Conservation (phyloP, 2,888 invertebrate species). For the Plagodis dolabraria region DNA sequence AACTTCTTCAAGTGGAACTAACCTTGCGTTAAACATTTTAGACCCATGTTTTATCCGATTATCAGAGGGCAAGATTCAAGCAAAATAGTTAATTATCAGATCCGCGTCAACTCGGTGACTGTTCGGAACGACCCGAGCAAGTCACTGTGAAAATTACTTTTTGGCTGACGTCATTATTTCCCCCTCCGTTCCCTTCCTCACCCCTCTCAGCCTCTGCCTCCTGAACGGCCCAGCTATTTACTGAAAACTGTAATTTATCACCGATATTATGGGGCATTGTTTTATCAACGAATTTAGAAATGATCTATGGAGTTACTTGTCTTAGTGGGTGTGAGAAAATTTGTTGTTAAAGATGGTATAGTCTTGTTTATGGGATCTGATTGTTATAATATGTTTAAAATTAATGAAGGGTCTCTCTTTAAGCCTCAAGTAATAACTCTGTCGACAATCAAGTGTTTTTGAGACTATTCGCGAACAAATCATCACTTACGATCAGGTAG, state of each 20-base stretch:
- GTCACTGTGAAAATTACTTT: slow-evolving; percentile 71
- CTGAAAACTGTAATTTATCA: slow-evolving; percentile 68
- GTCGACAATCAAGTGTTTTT: no score
- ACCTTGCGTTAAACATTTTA: not conserved
- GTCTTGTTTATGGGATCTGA: no score
- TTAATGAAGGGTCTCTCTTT: no score
- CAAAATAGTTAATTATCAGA: slow-evolving; percentile 57
- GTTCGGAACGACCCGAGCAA: slow-evolving; percentile 49
- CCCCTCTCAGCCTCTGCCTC: slow-evolving; percentile 16
- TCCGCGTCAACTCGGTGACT: slow-evolving; percentile 47
- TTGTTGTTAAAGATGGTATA: no score
- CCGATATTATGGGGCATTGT: slow-evolving; percentile 62
- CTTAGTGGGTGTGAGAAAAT: not conserved
- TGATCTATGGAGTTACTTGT: slow-evolving; percentile 19
- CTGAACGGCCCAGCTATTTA: slow-evolving; percentile 30
- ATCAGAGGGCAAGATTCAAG: slow-evolving; percentile 40
- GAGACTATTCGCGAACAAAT: no score
- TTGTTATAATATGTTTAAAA: no score
- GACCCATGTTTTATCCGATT: slow-evolving; percentile 17
- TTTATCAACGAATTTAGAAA: slow-evolving; percentile 30
- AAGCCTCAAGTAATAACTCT: no score
- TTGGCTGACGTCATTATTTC: slow-evolving; percentile 66
- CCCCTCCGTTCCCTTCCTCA: slow-evolving; percentile 28
- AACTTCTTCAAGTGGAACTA: no score
- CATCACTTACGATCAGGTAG: no score